Evolutionary conservation across 2,113 vertebrate species (phyloP).

Genomic region (Calcarius ornatus): DNA sequence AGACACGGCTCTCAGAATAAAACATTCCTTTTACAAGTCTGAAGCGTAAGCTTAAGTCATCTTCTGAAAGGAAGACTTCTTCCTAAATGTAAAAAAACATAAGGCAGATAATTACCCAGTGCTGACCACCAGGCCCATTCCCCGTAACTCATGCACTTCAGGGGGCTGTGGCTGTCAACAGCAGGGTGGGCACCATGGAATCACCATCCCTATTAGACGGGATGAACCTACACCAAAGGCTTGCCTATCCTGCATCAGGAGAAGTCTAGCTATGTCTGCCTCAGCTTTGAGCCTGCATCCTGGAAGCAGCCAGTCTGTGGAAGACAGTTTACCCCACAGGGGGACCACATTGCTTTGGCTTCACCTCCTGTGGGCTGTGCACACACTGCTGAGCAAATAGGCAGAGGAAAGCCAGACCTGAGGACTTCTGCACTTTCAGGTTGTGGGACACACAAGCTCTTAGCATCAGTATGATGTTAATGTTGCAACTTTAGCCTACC

Average conservation of each 20-base stretch:
- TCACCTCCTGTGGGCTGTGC: rapidly evolving
- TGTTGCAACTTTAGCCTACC: neutral
- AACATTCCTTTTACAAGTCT: neutral
- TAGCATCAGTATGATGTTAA: neutral
- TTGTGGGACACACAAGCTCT: neutral
- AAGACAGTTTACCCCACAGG: neutral
- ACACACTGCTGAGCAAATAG: neutral
- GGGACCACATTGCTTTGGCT: neutral
- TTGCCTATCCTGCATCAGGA: neutral
- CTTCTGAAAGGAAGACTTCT: neutral
- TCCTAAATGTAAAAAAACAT: neutral
- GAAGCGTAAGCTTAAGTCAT: neutral
- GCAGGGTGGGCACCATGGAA: neutral
- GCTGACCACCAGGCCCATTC: neutral
- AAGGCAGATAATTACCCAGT: neutral
- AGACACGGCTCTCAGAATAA: neutral
- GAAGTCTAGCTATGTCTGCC: neutral
- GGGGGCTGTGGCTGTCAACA: rapidly evolving
- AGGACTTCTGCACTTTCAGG: neutral
- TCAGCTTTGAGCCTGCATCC: neutral
- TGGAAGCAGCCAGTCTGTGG: neutral
- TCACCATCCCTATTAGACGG: neutral
- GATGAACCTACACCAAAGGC: neutral
- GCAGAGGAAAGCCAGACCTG: neutral
- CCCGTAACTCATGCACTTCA: neutral